phyloP scores from a whole-genome alignment of 2,888 invertebrate species.

The Lepidocyrtinus sp. region DNA sequence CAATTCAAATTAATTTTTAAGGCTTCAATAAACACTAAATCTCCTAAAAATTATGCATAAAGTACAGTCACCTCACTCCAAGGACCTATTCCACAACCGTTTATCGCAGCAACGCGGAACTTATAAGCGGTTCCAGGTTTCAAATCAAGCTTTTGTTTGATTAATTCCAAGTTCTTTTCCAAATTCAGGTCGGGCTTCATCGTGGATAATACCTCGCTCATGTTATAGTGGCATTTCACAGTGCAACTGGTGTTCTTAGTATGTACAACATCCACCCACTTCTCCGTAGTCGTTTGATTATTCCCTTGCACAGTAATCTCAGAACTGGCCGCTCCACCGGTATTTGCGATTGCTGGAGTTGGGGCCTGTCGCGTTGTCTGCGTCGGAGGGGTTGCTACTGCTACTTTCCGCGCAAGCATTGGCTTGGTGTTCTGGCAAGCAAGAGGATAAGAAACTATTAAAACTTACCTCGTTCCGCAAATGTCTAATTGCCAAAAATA shows the following conservation, averaged over 20 bases:
- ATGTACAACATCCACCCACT: conserved; percentile 96
- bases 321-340: too few species aligned
- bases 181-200: conserved; percentile 81
- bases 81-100: conserved; percentile 92
- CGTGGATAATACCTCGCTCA: conserved; percentile 63
- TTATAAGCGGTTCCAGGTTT: conserved; percentile 97
- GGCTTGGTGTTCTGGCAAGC: too few species aligned
- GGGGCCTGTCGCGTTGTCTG: too few species aligned
- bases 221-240: conserved; percentile 79
- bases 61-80: conserved; percentile 98
- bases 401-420: too few species aligned
- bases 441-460: too few species aligned
- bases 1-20: not conserved
- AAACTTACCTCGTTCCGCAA: too few species aligned
- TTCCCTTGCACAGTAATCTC: too few species aligned
- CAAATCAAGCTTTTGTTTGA: conserved; percentile 80
- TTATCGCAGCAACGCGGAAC: conserved; percentile 95
- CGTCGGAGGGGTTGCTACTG: too few species aligned
- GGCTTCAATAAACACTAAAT: not conserved
- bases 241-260: conserved; percentile 88
- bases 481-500: too few species aligned
- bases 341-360: too few species aligned
- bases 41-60: too few species aligned
- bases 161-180: conserved; percentile 80
- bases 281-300: too few species aligned